phyloP scores from a whole-genome alignment of 2,797 vertebrate genomes.

The Tauraco hartlaubi region DNA sequence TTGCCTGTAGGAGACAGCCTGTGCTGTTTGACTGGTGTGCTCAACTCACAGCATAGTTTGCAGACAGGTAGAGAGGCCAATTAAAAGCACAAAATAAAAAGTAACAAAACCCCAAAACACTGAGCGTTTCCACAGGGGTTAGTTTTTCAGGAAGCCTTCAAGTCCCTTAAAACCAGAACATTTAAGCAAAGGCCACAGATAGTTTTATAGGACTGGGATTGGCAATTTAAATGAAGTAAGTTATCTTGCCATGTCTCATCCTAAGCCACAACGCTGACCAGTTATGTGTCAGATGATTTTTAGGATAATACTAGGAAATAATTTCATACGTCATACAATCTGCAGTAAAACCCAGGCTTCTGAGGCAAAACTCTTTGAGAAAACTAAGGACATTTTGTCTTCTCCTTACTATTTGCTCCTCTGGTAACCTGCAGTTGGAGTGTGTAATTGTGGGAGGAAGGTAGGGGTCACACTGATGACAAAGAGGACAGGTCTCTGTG shows the following conservation, averaged over 20 bases:
- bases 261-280: neutral
- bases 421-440: neutral
- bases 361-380: neutral
- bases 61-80: neutral
- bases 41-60: neutral
- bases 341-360: neutral
- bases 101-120: neutral
- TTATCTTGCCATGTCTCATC: neutral
- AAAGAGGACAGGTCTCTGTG: neutral
- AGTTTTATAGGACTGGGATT: neutral
- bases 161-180: neutral
- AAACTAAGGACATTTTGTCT: neutral
- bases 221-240: neutral
- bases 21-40: neutral
- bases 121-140: neutral
- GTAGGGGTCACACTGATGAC: neutral
- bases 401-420: neutral
- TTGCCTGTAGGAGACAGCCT: neutral
- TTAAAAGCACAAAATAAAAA: neutral
- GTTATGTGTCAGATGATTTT: neutral
- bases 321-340: neutral
- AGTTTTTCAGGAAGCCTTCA: neutral
- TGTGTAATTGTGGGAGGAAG: neutral
- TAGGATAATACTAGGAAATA: neutral
- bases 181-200: neutral